Percentiles rank a stretch among this genome's conserved stretches.
Evolutionary conservation across 2,888 invertebrate genomes (phyloP).

Genomic region (Drosophila ezoana): DNA sequence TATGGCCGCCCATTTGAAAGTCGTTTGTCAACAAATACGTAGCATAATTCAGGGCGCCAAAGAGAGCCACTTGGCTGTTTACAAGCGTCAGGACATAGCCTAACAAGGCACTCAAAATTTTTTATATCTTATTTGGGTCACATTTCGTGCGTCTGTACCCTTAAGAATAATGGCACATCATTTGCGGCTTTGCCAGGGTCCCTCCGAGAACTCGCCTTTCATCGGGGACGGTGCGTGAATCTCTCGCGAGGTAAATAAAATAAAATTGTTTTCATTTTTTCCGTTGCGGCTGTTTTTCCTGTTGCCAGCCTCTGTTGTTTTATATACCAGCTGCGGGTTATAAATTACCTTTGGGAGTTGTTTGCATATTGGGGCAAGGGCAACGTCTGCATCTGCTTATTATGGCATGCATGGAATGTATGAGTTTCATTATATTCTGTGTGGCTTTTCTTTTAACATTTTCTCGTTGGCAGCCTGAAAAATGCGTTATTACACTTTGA

Average conservation of each 20-base stretch:
- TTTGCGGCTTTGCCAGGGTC: slow-evolving; percentile 71
- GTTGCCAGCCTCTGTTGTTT: slow-evolving; percentile 17
- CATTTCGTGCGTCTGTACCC: slow-evolving; percentile 74
- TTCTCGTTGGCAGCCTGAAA: slow-evolving; percentile 27
- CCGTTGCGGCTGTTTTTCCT: slow-evolving; percentile 10
- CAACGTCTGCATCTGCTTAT: slow-evolving; percentile 37
- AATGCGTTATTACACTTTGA: slow-evolving; percentile 61
- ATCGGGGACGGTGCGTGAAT: slow-evolving; percentile 50
- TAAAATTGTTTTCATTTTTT: slow-evolving; percentile 75
- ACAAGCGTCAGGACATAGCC: slow-evolving; percentile 57
- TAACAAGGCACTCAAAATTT: slow-evolving; percentile 71
- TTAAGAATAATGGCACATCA: slow-evolving; percentile 82
- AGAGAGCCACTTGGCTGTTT: slow-evolving; percentile 38
- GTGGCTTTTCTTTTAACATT: not conserved
- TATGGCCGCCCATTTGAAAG: slow-evolving; percentile 71
- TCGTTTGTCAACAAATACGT: slow-evolving; percentile 79
- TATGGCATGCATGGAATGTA: slow-evolving; percentile 18
- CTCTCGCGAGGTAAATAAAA: slow-evolving; percentile 81
- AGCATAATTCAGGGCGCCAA: slow-evolving; percentile 60
- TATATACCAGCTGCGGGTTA: slow-evolving; percentile 56
- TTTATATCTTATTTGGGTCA: slow-evolving; percentile 81
- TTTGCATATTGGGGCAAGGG: slow-evolving; percentile 46
- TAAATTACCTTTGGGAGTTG: slow-evolving; percentile 72
- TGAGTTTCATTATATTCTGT: slow-evolving; percentile 23
- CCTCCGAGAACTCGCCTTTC: slow-evolving; percentile 40